Conservation (phyloP, 23 tunicate genomes). For the Corella eumyota region DNA sequence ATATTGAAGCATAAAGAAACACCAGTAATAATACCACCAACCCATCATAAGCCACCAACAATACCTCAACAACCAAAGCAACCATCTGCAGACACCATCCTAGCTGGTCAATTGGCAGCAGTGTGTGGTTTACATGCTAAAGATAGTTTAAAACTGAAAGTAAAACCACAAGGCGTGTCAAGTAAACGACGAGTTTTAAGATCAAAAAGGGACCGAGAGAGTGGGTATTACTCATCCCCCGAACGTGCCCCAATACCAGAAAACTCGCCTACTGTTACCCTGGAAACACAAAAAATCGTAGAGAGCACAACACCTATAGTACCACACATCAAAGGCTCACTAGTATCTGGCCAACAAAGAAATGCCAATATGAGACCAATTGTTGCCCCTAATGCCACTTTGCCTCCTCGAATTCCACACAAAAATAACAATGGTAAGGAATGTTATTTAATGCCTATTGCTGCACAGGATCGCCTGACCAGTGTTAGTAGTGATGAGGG, state of each 20-base stretch:
- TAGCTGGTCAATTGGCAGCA: conserved; percentile 48
- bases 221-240: conserved; percentile 83
- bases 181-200: conserved; percentile 52
- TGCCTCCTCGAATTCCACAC: conserved; percentile 3
- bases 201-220: conserved; percentile 49
- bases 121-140: conserved; percentile 68
- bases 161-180: conserved; percentile 40
- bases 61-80: neutral
- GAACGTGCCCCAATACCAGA: conserved; percentile 18
- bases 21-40: neutral
- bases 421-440: conserved; percentile 12
- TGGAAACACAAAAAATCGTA: neutral
- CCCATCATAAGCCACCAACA: conserved; percentile 2
- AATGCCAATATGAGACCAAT: neutral
- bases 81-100: conserved; percentile 6
- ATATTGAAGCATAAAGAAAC: conserved; percentile 11
- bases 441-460: conserved; percentile 23
- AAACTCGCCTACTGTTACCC: conserved; percentile 2
- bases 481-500: conserved; percentile 58
- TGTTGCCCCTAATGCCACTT: neutral
- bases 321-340: conserved; percentile 27
- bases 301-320: neutral
- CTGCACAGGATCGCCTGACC: conserved; percentile 27
- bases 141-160: conserved; percentile 61
- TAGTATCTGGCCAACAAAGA: neutral